Conservation (phyloP, 2,797 vertebrate genomes). For the Centroberyx gerrardi region DNA sequence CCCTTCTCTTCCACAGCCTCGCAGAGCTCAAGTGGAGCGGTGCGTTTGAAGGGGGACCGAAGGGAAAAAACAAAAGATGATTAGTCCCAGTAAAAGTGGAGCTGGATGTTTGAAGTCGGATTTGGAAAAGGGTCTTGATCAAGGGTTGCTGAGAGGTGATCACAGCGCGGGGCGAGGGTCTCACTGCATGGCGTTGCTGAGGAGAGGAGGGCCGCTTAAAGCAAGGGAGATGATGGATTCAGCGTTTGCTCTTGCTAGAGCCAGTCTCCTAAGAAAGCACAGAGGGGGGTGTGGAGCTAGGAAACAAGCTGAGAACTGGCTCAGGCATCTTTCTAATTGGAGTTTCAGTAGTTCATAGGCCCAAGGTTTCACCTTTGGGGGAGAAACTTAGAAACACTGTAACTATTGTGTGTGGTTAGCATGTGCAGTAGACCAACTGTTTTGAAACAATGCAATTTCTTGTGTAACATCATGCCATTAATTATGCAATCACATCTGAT, state of each 20-base stretch:
- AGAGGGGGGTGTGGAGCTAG: conserved; percentile 51
- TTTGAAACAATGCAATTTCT: neutral
- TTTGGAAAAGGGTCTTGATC: conserved; percentile 43
- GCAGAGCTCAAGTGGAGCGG: conserved; percentile 94
- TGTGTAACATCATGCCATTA: neutral
- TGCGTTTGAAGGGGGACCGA: conserved; percentile 67
- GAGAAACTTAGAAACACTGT: neutral
- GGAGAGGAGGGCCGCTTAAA: conserved; percentile 36
- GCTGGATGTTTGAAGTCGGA: conserved; percentile 28
- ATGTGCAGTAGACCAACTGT: too few species aligned
- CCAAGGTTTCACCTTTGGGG: neutral
- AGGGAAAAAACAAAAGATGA: conserved; percentile 16
- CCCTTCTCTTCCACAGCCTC: conserved; percentile 93
- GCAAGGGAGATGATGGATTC: conserved; percentile 67
- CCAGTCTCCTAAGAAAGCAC: conserved; percentile 60
- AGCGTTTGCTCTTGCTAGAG: conserved; percentile 64
- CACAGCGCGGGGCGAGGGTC: conserved; percentile 51
- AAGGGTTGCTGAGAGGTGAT: conserved; percentile 49
- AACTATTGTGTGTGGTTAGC: too few species aligned
- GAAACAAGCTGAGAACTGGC: conserved; percentile 38
- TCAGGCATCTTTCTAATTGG: conserved; percentile 43
- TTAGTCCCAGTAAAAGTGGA: conserved; percentile 49
- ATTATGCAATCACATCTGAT: conserved; percentile 9
- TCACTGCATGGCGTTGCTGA: conserved; percentile 30
- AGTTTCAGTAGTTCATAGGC: conserved; percentile 2